A percentile compares a stretch with the other conserved stretches of the same genome.
These are phyloP conservation scores for Myotis lucifugus DNA, from an alignment of 2,113 vertebrate genomes.

Conservation along the genomic window DNA sequence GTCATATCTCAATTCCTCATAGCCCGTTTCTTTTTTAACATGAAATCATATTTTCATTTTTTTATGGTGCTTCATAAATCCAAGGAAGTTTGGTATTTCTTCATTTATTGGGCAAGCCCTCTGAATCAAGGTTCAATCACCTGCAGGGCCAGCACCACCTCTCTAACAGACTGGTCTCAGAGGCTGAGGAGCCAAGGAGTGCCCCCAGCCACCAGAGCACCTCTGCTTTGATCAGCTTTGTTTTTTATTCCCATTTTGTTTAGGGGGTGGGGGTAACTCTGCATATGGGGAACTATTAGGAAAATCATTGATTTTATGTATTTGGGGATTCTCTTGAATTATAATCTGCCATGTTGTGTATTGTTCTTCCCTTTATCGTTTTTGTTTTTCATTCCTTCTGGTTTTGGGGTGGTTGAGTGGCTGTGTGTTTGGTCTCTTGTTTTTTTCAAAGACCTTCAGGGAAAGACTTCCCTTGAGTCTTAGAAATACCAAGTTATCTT, in stretches of 20 bases:
- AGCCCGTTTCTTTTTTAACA: neutral
- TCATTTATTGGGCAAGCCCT: neutral
- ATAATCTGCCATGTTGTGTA: fast-evolving
- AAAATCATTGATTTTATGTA: neutral
- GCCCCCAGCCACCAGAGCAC: fast-evolving
- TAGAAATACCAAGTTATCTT: neutral
- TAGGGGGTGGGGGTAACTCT: neutral
- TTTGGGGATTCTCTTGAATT: neutral
- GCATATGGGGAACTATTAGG: neutral
- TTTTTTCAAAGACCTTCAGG: neutral
- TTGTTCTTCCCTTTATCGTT: neutral
- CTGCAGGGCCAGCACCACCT: fast-evolving
- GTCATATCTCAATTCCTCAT: too few relatives aligned
- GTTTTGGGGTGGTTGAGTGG: neutral
- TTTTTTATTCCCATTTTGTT: neutral
- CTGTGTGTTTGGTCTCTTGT: neutral
- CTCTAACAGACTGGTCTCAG: neutral
- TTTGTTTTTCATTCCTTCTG: neutral
- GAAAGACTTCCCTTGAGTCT: neutral
- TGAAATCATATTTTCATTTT: neutral
- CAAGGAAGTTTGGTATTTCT: neutral
- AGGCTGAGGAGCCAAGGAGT: neutral
- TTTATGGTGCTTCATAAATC: neutral
- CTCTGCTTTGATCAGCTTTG: neutral
- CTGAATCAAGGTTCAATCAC: neutral